Conservation (phyloP, 2,113 vertebrate genomes). For the Chrysemys picta region DNA sequence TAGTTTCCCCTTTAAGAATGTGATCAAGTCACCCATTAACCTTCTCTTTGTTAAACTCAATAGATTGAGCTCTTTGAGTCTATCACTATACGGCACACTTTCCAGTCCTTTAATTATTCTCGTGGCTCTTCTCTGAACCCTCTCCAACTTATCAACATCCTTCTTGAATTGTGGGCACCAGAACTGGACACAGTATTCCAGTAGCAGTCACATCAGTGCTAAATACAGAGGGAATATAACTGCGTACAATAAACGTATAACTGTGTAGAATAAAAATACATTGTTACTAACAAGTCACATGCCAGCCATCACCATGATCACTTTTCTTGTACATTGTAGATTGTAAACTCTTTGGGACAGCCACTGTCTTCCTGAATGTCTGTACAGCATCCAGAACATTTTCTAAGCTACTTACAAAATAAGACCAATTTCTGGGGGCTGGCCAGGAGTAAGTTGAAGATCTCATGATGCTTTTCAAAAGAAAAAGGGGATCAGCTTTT, state of each 20-base stretch:
- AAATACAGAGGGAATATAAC: too few relatives aligned
- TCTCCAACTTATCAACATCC: too few relatives aligned
- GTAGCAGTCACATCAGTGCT: too few relatives aligned
- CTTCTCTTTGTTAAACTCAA: too few relatives aligned
- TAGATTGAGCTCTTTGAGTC: too few relatives aligned
- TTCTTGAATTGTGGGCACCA: too few relatives aligned
- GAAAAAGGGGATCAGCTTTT: slow-evolving; percentile 12
- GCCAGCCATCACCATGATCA: slow-evolving; percentile 31
- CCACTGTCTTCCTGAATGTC: background rate
- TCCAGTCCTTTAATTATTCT: background rate
- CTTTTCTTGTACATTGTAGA: slow-evolving; percentile 45
- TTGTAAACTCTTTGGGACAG: background rate
- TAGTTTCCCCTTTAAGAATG: too few relatives aligned
- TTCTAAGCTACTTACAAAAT: slow-evolving; percentile 22
- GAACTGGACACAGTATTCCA: too few relatives aligned
- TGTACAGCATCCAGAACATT: background rate
- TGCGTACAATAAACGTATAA: too few relatives aligned
- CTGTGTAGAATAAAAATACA: background rate
- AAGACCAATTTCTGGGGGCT: background rate
- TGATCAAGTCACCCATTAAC: too few relatives aligned
- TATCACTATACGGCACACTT: too few relatives aligned
- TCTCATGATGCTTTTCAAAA: slow-evolving; percentile 24
- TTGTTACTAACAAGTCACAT: background rate
- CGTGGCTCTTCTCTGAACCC: too few relatives aligned
- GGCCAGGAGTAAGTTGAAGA: slow-evolving; percentile 43